phyloP scores from a whole-genome alignment of 2,113 vertebrate genomes.

The Corapipo altera region DNA sequence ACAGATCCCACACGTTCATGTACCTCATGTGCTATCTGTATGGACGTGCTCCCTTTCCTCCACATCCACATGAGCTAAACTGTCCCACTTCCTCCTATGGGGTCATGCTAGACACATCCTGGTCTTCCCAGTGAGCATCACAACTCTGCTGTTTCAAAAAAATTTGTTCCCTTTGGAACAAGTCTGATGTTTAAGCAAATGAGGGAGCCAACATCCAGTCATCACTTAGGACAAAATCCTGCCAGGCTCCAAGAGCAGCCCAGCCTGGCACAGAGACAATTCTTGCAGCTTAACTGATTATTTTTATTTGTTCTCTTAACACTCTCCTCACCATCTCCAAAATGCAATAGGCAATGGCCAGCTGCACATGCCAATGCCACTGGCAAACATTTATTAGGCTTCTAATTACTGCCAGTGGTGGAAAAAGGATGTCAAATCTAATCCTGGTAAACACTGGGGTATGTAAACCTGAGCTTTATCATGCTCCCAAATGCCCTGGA shows the following conservation, averaged over 20 bases:
- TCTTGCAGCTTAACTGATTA: not conserved
- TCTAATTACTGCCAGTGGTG: not conserved
- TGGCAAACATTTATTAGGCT: not conserved
- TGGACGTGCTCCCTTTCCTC: not conserved
- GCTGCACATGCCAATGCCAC: not conserved
- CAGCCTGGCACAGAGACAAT: not conserved
- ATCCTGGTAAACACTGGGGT: not conserved
- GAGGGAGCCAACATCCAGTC: not conserved
- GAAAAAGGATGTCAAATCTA: not conserved
- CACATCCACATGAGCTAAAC: not conserved
- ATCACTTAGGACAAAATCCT: not conserved
- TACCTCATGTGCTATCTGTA: not conserved
- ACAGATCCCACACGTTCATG: not conserved
- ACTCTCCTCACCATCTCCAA: not conserved
- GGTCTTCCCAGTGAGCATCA: not conserved
- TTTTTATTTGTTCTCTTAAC: not conserved
- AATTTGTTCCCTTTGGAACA: not conserved
- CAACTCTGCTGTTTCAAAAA: not conserved
- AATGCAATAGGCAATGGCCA: not conserved
- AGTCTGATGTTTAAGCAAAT: not conserved
- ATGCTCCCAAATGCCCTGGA: not conserved
- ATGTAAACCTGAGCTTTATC: not conserved
- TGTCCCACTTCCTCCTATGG: not conserved
- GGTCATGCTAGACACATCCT: not conserved
- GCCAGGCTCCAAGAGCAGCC: not conserved